Conservation (phyloP, 1,140 invertebrate species). For the Tyrophagus putrescentiae region DNA sequence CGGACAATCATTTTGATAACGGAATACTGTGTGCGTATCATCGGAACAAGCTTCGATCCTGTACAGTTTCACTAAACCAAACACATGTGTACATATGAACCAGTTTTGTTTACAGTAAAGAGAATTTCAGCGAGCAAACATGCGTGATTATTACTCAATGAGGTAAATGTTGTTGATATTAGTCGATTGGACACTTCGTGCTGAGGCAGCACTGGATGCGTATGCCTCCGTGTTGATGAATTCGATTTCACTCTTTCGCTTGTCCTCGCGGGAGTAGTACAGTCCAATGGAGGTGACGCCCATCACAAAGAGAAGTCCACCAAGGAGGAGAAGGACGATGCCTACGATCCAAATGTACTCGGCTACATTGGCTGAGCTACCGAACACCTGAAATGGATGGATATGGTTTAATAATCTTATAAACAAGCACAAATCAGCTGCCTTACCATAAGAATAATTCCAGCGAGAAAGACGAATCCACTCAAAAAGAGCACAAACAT, state of each 20-base stretch:
- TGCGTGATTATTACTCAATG: constrained; percentile 5
- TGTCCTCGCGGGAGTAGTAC: constrained; percentile 28
- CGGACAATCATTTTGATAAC: too few species aligned
- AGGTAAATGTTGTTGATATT: constrained; percentile 15
- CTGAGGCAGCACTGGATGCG: constrained; percentile 26
- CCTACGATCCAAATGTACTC: constrained; percentile 28
- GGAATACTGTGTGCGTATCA: too few species aligned
- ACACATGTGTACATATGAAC: not conserved
- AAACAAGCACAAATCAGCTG: not conserved
- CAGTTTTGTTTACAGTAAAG: not conserved
- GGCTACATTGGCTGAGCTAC: constrained; percentile 27
- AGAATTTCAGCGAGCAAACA: not conserved
- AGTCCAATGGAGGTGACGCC: constrained; percentile 29
- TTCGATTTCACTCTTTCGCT: constrained; percentile 26
- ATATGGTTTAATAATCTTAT: not conserved
- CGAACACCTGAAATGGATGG: constrained; percentile 23
- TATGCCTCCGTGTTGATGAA: constrained; percentile 25
- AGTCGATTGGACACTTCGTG: constrained; percentile 5
- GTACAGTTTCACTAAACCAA: not conserved
- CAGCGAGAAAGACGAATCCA: constrained; percentile 27
- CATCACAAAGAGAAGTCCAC: constrained; percentile 28
- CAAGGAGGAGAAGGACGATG: constrained; percentile 27
- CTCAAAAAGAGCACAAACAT: constrained; percentile 26
- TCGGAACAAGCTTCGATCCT: not conserved
- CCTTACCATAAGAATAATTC: constrained; percentile 26